phyloP scores from a whole-genome alignment of 2,888 invertebrate species.

The Dioctria linearis region DNA sequence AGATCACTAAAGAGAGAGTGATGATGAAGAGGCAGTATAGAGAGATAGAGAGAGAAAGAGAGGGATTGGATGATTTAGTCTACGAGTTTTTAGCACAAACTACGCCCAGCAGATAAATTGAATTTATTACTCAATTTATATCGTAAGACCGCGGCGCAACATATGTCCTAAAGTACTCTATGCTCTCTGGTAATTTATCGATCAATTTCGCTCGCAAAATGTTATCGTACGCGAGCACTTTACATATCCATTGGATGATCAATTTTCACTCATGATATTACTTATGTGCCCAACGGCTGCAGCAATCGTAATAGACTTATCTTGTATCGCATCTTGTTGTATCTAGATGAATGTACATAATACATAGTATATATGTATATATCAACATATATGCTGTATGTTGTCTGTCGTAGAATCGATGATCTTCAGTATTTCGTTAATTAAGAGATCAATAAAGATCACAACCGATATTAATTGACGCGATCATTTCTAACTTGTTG shows the following conservation, averaged over 20 bases:
- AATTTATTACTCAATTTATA: slow-evolving; percentile 48
- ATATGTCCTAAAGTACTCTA: slow-evolving; percentile 37
- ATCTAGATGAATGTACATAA: too few species aligned
- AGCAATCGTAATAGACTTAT: slow-evolving; percentile 48
- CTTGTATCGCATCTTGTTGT: not conserved
- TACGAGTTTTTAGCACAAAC: slow-evolving; percentile 42
- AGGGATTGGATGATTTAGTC: slow-evolving; percentile 34
- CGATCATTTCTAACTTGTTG: slow-evolving; percentile 53
- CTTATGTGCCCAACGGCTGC: slow-evolving; percentile 56
- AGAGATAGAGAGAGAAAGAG: too few species aligned
- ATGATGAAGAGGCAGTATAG: too few species aligned
- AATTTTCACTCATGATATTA: slow-evolving; percentile 53
- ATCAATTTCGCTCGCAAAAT: slow-evolving; percentile 46
- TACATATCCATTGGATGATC: slow-evolving; percentile 43
- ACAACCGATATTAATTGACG: slow-evolving; percentile 57
- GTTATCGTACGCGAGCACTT: slow-evolving; percentile 30
- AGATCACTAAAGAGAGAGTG: slow-evolving; percentile 21
- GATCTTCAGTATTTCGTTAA: slow-evolving; percentile 53
- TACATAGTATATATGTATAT: too few species aligned
- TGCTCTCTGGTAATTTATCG: slow-evolving; percentile 48
- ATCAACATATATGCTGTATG: not conserved
- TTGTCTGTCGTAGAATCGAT: slow-evolving; percentile 26
- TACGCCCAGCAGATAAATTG: slow-evolving; percentile 49
- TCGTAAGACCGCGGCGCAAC: slow-evolving; percentile 39
- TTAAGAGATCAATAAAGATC: slow-evolving; percentile 59